These are phyloP conservation scores for Otocyon megalotis DNA, from an alignment of 2,113 vertebrate genomes.

Conservation along the genomic window DNA sequence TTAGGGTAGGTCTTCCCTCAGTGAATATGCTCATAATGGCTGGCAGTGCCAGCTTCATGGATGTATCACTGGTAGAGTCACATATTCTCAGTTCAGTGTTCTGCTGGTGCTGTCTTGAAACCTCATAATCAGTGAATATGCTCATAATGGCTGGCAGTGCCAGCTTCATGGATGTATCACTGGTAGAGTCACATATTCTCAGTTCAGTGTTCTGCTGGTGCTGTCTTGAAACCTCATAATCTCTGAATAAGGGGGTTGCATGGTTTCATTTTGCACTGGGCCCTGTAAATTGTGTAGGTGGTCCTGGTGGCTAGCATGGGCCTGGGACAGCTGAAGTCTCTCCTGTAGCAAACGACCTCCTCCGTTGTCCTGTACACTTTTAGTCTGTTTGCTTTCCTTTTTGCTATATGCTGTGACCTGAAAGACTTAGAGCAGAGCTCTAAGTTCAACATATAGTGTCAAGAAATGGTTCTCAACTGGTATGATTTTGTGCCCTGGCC, in stretches of 20 bases:
- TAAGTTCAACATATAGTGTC: neutral
- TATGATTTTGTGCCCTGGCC: neutral
- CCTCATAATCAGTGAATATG: neutral
- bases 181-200: neutral
- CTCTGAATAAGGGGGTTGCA: neutral
- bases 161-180: neutral
- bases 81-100: neutral
- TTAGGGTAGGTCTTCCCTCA: neutral
- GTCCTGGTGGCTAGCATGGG: neutral
- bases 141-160: neutral
- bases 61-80: neutral
- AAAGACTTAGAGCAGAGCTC: neutral
- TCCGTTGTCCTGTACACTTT: neutral
- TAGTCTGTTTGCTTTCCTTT: neutral
- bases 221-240: neutral
- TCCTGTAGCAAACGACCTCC: neutral
- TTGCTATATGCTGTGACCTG: neutral
- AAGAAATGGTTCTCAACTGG: neutral
- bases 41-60: neutral
- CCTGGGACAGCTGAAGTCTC: neutral
- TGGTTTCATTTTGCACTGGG: neutral
- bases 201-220: neutral
- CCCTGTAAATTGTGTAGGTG: neutral
- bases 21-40: neutral
- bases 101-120: neutral